Evolutionary conservation across 2,797 vertebrate species (phyloP).

Genomic region (Tadarida brasiliensis): DNA sequence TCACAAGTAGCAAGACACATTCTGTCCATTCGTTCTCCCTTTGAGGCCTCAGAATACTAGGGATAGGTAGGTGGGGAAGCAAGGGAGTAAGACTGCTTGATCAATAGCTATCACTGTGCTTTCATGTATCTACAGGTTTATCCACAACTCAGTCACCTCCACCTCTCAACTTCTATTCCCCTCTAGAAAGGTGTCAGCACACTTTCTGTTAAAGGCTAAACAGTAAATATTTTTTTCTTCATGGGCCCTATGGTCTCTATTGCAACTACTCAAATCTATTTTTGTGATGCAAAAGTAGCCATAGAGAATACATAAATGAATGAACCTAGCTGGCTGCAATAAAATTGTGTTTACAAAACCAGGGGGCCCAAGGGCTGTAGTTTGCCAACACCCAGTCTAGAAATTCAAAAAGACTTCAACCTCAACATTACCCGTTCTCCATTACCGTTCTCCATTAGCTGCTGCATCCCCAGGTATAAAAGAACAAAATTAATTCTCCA

Average conservation of each 20-base stretch:
- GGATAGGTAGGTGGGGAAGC: background rate
- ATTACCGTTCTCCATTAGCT: background rate
- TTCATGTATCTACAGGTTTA: background rate
- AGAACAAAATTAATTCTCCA: constrained; percentile 33
- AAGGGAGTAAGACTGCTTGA: background rate
- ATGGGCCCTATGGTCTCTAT: background rate
- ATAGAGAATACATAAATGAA: background rate
- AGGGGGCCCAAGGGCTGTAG: background rate
- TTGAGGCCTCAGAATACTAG: background rate
- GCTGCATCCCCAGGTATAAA: background rate
- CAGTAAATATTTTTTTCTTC: background rate
- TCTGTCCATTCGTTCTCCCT: background rate
- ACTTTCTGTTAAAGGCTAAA: background rate
- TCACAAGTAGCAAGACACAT: background rate
- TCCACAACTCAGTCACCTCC: background rate
- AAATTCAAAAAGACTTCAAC: constrained; percentile 19
- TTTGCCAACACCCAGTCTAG: background rate
- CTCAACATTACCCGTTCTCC: background rate
- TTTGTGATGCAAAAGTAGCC: background rate
- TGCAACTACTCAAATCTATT: background rate
- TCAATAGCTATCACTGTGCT: background rate
- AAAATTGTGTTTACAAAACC: constrained; percentile 53
- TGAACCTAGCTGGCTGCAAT: background rate
- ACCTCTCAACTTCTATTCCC: background rate
- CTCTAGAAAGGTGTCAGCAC: background rate